These are phyloP conservation scores for Frankliniella fusca DNA, from an alignment of 2,888 invertebrate species.

Conservation along the genomic window DNA sequence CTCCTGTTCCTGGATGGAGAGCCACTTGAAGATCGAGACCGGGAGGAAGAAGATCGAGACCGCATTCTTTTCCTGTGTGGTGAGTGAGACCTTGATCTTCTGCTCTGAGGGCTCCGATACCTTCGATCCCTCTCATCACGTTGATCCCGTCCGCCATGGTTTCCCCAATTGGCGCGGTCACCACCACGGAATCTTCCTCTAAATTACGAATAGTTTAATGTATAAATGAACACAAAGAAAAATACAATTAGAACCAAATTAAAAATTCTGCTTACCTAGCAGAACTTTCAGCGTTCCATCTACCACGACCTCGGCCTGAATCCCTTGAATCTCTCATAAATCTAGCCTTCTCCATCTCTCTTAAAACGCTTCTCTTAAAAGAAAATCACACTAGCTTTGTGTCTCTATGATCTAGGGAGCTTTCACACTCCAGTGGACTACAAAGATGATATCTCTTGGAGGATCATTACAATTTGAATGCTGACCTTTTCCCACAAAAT, in stretches of 20 bases:
- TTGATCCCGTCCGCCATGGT: not conserved
- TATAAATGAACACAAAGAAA: not conserved
- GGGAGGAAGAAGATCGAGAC: not conserved
- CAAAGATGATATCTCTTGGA: not conserved
- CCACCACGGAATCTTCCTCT: not conserved
- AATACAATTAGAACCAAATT: not conserved
- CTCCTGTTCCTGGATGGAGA: not conserved
- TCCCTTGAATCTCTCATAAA: not conserved
- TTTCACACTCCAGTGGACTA: not conserved
- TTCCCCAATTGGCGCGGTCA: not conserved
- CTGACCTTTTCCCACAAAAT: not conserved
- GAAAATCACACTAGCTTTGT: not conserved
- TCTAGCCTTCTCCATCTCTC: not conserved
- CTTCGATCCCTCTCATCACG: not conserved
- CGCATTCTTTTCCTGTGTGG: not conserved
- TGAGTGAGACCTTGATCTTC: constrained; percentile 1
- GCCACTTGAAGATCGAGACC: not conserved
- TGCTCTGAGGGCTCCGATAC: not conserved
- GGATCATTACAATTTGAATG: not conserved
- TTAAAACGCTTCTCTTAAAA: not conserved
- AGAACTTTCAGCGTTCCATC: not conserved
- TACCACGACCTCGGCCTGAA: not conserved
- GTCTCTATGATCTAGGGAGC: too few relatives aligned
- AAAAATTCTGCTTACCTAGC: not conserved
- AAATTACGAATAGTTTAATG: not conserved